Base-by-base conservation (phyloP, 2,888 invertebrate species). In the Cerceris rybyensis region DNA sequence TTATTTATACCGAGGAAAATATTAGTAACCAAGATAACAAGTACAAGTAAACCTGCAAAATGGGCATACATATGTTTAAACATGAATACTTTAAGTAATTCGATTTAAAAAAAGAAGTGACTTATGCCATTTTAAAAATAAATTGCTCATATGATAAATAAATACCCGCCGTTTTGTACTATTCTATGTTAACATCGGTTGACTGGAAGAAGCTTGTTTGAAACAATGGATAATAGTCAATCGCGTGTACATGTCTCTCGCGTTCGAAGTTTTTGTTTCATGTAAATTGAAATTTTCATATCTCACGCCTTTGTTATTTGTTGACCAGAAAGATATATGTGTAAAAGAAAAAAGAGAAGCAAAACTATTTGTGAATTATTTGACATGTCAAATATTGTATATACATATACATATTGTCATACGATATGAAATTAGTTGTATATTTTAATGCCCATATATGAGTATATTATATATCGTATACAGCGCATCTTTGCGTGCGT, bases 331-430 rank as follows among this genome's bases (percentile, higher is more conserved):
- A 70, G 68, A 77, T 66, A 71, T 75, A 81, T 70, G 64, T 77
- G 71, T 75, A 74, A 70, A 68, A 72, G 66, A 61, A 77, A 68
- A 43, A 52, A 65, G 58, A 28, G 65, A 77, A 77, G 75, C 64
- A 83, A 67, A 86, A 76, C 80, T 84, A 83, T 85, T 87, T 87
- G 84, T 87, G 85, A 88, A 90, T 89, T 88, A 88, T 90, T 90
- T 89, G 89, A 91, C 88, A 88, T 91, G 91, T 91, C 88, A 91
- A 90, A 91, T 91, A 90, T 88, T 90, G 90, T 90, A 87, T 88
- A 88, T 89, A 85, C 86, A 89, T 87, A 89, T 87, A 87, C 84
- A 88, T 88, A 89, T 87, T 89, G 87, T 88, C 84, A 88, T 87
- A 86, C 88, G 78, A 85, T 89, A 89, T 87, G 86, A 85, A 88